Percentiles rank a stretch among this genome's conserved stretches.
These are phyloP conservation scores for Chrysodeixis includens DNA, from an alignment of 2,888 invertebrate genomes.

Conservation along the genomic window DNA sequence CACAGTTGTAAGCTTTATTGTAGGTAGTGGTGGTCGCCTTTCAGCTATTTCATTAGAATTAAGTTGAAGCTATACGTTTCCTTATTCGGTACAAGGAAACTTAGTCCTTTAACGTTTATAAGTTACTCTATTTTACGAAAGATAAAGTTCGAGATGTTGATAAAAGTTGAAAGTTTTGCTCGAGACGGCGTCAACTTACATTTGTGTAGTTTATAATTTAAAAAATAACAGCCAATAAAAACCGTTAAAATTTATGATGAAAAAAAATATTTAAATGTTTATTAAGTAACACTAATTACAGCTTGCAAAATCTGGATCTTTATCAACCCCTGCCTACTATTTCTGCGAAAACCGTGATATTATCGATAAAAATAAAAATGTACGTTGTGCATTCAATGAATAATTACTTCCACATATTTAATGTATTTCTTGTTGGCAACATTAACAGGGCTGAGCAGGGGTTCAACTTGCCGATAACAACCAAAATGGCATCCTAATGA, in stretches of 20 bases:
- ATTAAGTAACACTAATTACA: neutral
- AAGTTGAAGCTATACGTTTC: constrained; percentile 3
- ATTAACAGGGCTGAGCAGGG: constrained; percentile 52
- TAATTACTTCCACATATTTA: constrained; percentile 45
- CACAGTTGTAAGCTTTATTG: no score
- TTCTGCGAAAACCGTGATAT: neutral
- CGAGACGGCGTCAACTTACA: no score
- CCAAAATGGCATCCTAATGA: constrained; percentile 72
- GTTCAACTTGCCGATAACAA: constrained; percentile 63
- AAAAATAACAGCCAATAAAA: no score
- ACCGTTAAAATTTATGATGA: no score
- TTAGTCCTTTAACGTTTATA: no score
- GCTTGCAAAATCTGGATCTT: neutral
- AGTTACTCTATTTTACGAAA: neutral
- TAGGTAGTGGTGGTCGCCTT: neutral
- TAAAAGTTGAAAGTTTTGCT: no score
- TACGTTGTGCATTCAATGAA: constrained; percentile 8
- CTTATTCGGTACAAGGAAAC: neutral
- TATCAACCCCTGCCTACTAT: constrained; percentile 3
- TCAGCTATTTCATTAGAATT: constrained; percentile 34
- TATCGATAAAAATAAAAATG: neutral
- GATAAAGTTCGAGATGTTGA: neutral
- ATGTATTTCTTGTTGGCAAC: constrained; percentile 56
- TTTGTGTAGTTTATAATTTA: no score
- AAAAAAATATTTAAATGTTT: neutral